Conservation (phyloP, 23 tunicate species). For the Ascidia mentula region DNA sequence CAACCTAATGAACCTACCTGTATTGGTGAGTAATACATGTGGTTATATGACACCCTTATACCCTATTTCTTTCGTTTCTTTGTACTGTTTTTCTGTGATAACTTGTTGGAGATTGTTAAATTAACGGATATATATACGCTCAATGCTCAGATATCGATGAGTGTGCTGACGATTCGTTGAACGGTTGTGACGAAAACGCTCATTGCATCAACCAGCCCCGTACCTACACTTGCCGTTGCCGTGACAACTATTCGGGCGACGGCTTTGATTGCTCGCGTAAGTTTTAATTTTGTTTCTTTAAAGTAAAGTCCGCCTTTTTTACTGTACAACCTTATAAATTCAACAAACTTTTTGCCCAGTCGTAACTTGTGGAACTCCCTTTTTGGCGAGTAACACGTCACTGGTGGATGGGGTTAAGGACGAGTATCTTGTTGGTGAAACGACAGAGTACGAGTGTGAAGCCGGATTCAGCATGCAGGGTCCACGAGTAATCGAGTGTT, state of each 20-base stretch:
- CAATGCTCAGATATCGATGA: constrained; percentile 45
- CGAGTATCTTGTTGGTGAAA: constrained; percentile 15
- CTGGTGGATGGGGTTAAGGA: background rate
- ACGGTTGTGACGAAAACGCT: constrained; percentile 27
- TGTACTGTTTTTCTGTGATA: too few relatives aligned
- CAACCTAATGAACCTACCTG: constrained; percentile 16
- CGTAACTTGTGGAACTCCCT: background rate
- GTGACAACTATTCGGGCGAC: constrained; percentile 31
- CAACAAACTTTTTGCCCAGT: background rate
- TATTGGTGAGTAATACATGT: background rate
- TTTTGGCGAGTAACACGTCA: background rate
- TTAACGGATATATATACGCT: too few relatives aligned
- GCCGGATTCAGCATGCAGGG: constrained; percentile 15
- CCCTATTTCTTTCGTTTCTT: too few relatives aligned
- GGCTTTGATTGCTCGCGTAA: constrained; percentile 30
- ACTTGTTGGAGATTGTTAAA: too few relatives aligned
- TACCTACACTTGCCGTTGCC: constrained; percentile 25
- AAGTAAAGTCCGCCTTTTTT: background rate
- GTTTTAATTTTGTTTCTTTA: background rate
- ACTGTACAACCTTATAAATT: too few relatives aligned
- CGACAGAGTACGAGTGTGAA: background rate
- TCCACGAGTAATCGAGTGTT: background rate
- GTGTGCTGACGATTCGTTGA: background rate
- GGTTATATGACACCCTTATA: too few relatives aligned
- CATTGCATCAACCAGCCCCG: constrained; percentile 26